These are phyloP conservation scores for Ctenicera cuprea DNA, from an alignment of 2,888 invertebrate genomes.

Conservation along the genomic window DNA sequence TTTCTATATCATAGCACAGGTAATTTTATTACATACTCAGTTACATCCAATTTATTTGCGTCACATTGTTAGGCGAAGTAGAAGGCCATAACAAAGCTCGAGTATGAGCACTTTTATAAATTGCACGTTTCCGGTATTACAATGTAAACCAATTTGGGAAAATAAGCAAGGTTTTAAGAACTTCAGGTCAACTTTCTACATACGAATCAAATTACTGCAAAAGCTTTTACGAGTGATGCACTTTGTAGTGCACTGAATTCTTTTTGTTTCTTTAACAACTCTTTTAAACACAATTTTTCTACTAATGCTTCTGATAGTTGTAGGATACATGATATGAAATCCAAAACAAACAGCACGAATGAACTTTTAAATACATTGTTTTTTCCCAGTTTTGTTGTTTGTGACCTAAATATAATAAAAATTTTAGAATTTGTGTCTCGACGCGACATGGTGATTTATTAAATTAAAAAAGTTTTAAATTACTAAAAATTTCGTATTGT, in stretches of 20 bases:
- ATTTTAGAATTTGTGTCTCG: too few species aligned
- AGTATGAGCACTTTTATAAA: neutral
- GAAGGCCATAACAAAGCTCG: neutral
- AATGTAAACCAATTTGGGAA: neutral
- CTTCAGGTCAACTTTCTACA: neutral
- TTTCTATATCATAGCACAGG: neutral
- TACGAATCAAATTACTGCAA: neutral
- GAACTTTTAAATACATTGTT: too few species aligned
- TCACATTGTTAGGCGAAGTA: slow-evolving; percentile 3
- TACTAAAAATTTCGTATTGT: too few species aligned
- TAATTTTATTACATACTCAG: slow-evolving; percentile 13
- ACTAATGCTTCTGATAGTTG: neutral
- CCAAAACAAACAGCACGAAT: too few species aligned
- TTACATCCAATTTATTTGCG: slow-evolving; percentile 17
- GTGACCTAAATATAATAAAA: too few species aligned
- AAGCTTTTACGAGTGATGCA: neutral
- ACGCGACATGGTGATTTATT: too few species aligned
- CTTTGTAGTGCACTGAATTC: neutral
- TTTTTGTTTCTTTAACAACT: neutral
- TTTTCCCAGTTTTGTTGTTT: too few species aligned
- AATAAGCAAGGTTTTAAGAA: neutral
- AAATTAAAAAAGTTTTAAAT: too few species aligned
- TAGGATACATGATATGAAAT: neutral
- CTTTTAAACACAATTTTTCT: neutral
- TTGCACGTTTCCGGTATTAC: neutral